Evolutionary conservation across 2,113 vertebrate species (phyloP).

Genomic region (Struthio camelus): DNA sequence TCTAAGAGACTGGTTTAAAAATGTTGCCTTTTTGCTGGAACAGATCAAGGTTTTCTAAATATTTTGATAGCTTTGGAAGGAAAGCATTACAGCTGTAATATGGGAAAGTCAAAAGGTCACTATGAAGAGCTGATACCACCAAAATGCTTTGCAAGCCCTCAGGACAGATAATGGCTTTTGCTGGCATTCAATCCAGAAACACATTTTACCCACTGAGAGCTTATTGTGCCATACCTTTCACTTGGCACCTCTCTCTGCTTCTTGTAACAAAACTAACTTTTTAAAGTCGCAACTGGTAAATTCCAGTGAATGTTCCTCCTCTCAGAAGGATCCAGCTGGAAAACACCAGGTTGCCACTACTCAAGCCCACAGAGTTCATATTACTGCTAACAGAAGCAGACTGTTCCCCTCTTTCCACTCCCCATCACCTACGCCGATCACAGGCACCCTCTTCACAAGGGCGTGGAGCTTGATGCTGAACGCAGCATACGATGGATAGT

Average conservation of each 20-base stretch:
- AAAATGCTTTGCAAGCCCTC: constrained; percentile 23
- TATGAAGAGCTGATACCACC: background rate
- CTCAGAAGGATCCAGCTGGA: background rate
- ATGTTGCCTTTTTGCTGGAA: background rate
- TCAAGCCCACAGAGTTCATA: background rate
- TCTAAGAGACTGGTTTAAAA: background rate
- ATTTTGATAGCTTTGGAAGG: background rate
- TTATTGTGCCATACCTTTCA: background rate
- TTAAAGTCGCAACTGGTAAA: background rate
- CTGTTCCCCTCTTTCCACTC: background rate
- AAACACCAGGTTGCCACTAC: background rate
- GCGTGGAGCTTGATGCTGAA: background rate
- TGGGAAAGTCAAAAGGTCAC: background rate
- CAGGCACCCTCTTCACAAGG: background rate
- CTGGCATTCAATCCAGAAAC: constrained; percentile 24
- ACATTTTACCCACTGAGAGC: constrained; percentile 15
- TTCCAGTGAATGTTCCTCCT: background rate
- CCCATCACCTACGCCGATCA: background rate
- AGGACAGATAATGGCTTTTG: constrained; percentile 12
- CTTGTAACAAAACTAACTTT: constrained; percentile 23
- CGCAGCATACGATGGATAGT: background rate
- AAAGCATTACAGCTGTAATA: background rate
- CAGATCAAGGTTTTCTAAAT: background rate
- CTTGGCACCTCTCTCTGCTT: background rate
- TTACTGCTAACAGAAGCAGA: background rate